Evolutionary conservation across 1,140 invertebrate genomes (phyloP).

Genomic region (Micrasema minimum): DNA sequence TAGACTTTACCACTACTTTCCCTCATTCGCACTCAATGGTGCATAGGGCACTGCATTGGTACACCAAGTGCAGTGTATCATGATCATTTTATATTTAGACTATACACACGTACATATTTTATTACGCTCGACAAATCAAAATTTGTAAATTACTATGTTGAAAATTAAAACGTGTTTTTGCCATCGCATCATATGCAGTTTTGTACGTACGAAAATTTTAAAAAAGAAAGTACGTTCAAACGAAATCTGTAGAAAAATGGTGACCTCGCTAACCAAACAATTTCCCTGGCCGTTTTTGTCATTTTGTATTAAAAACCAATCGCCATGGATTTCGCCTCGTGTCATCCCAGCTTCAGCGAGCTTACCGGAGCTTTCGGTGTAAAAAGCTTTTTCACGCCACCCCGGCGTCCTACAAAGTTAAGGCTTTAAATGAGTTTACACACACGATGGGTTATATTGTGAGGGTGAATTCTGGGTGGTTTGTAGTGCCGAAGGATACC

Average conservation of each 20-base stretch:
- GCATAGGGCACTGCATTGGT: no score
- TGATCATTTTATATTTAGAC: no score
- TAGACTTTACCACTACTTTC: no score
- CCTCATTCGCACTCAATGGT: no score
- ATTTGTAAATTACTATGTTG: no score
- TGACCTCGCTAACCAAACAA: conserved; percentile 18
- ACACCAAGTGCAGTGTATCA: no score
- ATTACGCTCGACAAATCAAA: no score
- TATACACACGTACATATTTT: no score
- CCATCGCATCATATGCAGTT: no score
- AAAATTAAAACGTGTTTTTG: no score
- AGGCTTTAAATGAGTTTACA: conserved; percentile 18
- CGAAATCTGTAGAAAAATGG: background rate
- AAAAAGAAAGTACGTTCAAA: background rate
- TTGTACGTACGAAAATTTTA: no score
- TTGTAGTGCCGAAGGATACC: no score
- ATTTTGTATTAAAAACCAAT: conserved; percentile 23
- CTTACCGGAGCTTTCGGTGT: conserved; percentile 4
- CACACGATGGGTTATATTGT: conserved; percentile 1
- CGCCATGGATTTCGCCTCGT: background rate
- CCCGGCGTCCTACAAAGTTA: conserved; percentile 16
- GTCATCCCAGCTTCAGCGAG: conserved; percentile 11
- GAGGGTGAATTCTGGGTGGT: background rate
- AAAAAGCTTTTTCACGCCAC: conserved; percentile 18
- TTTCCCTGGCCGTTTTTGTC: background rate